Evolutionary conservation across 2,888 invertebrate species (phyloP), one percentile per base, ranked within the genome.

Genomic region (Lasioglossum marginatum): DNA sequence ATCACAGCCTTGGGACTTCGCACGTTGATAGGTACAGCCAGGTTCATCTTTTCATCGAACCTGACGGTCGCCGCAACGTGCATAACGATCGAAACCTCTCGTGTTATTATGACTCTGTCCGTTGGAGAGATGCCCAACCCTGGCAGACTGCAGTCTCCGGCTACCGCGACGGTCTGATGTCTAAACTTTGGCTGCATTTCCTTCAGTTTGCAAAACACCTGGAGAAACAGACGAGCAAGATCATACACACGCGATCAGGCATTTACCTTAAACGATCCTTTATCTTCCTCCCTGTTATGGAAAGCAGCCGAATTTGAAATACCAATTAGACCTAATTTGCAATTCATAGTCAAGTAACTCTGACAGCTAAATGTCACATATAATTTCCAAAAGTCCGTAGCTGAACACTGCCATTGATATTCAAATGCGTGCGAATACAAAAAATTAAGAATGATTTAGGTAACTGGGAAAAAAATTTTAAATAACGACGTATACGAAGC

Each of bases 31-130:
- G 97, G 96, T 71, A 97, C 96, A 0, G 98, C 97, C 6, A 96
- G 95, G 95, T 97, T 97, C 23, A 98, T 95, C 87, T 97, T 97
- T 93, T 98, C 98, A 94, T 98, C 97, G 93, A 98, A 98, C 79
- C 96, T 92, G 1, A 96, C 96, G 0, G 96, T 96, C 0, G 96
- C 96, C 0, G 96, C 96, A 81, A 96, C 96, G 89, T 96, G 96
- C 89, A 96, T 96, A 5, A 96, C 96, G 74, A 96, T 95, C 74
- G 94, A 94, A 68, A 96, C 96, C 90, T 96, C 95, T 31, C 95
- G 94, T 5, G 95, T 93, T 1, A 97, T 94, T 4, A 94, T 95
- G 83, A 96, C 95, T 81, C 96, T 95, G 82, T 97, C 97, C 31
- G 96, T 95, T 0, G 96, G 94, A 16, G 96, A 96, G 43, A 97